Conservation (phyloP, 1,140 invertebrate species). For the Macrocentrus cingulum region DNA sequence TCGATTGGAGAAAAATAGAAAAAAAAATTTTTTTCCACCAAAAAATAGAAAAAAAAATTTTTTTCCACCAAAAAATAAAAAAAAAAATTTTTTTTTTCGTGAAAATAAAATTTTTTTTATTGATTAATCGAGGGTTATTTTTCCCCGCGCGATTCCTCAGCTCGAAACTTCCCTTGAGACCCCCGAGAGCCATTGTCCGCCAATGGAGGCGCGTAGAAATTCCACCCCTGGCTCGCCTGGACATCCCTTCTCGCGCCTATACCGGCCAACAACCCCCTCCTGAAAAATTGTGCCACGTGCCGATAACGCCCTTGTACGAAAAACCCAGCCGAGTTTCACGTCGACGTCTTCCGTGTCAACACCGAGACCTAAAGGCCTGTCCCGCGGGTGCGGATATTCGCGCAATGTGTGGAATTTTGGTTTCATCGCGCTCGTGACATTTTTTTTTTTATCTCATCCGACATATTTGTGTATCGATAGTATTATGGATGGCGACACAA, state of each 20-base stretch:
- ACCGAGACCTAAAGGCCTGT: neutral
- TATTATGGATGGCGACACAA: neutral
- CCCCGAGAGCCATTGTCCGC: constrained; percentile 28
- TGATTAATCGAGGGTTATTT: no score
- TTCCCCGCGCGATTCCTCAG: neutral
- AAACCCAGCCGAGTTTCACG: constrained; percentile 16
- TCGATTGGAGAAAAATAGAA: no score
- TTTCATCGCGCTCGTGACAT: constrained; percentile 28
- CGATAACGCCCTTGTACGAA: constrained; percentile 35
- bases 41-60: no score
- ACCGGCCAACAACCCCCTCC: constrained; percentile 13
- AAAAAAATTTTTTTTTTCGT: constrained; percentile 9
- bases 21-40: no score
- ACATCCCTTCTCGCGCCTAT: constrained; percentile 19
- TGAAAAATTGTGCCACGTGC: constrained; percentile 39
- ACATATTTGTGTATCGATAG: constrained; percentile 18
- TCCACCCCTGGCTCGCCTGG: constrained; percentile 15
- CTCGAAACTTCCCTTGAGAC: neutral
- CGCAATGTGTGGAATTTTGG: constrained; percentile 22
- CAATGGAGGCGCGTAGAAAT: constrained; percentile 26
- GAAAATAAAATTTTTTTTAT: neutral
- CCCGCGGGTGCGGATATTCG: constrained; percentile 2
- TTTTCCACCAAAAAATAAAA: constrained; percentile 2
- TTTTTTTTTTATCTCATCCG: constrained; percentile 16
- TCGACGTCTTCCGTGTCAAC: constrained; percentile 22